Evolutionary conservation across 37 sponge, comb jelly and placozoan genomes (phyloP), one percentile per base, ranked within the genome.

Genomic region (Chondrosia reniformis): DNA sequence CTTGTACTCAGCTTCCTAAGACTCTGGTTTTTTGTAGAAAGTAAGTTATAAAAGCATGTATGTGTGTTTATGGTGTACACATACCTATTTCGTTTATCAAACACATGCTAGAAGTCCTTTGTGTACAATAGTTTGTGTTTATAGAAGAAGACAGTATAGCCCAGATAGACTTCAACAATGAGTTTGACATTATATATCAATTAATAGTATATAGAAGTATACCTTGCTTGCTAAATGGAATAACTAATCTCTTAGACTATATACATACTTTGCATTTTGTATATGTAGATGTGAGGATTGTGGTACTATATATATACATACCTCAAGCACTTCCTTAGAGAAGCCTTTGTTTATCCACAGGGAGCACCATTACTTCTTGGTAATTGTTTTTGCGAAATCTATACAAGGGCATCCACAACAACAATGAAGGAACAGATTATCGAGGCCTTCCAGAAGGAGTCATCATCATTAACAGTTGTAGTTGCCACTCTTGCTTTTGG

Each of bases 401-500:
- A 66, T 19, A 66, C 67, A 30, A 10, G 67, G 67, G 39, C 67
- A 33, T 66, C 67, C 67, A 66, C 67, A 10, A 66, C 67, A 66
- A 40, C 19, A 19, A 66, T 66, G 67, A 66, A 66, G 30, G 67
- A 66, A 66, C 67, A 33, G 39, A 66, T 66, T 37, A 66, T 66
- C 36, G 38, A 66, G 37, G 38, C 33, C 7, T 66, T 66, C 17
- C 33, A 66, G 36, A 10, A 66, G 67, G 67, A 66, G 33, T 66
- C 67, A 66, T 66, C 67, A 31, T 66, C 38, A 12, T 63, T 67
- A 43, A 43, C 45, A 44, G 45, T 63, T 24, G 52, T 79, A 10
- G 27, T 79, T 46, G 80, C 80, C 4, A 79, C 80, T 3, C 39
- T 66, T 44, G 80, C 80, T 10, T 79, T 79, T 61, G 80, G 80